phyloP scores from a whole-genome alignment of 2,113 vertebrate species.

The Amia ocellicauda region DNA sequence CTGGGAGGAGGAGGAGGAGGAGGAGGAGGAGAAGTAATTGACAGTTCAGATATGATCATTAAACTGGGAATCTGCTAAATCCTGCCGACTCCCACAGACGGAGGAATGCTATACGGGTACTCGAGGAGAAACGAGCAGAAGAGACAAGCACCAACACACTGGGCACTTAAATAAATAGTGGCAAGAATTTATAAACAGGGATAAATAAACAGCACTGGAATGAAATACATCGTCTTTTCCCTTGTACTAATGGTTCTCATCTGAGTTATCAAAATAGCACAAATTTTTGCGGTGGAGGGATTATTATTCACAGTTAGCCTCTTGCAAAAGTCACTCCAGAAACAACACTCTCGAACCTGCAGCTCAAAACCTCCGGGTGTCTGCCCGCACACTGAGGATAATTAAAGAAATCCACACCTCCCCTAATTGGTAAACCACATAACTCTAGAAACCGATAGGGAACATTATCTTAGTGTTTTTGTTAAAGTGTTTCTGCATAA shows the following conservation, averaged over 20 bases:
- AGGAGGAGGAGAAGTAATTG: not conserved
- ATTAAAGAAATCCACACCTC: no score
- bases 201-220: not conserved
- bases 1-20: not conserved
- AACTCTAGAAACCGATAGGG: no score
- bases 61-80: constrained; percentile 4
- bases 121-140: not conserved
- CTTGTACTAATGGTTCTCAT: not conserved
- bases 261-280: not conserved
- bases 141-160: constrained; percentile 8
- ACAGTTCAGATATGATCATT: constrained; percentile 5
- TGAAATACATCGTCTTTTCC: not conserved
- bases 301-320: no score
- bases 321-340: no score
- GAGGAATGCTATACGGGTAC: constrained; percentile 6
- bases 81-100: not conserved
- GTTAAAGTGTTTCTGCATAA: no score
- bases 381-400: no score
- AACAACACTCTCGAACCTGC: no score
- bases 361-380: no score
- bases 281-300: not conserved
- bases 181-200: not conserved
- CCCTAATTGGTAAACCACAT: no score
- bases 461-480: no score
- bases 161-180: not conserved